Evolutionary conservation across 2,113 vertebrate genomes (phyloP), one percentile per base, ranked within the genome.

Genomic region (Promerops cafer): DNA sequence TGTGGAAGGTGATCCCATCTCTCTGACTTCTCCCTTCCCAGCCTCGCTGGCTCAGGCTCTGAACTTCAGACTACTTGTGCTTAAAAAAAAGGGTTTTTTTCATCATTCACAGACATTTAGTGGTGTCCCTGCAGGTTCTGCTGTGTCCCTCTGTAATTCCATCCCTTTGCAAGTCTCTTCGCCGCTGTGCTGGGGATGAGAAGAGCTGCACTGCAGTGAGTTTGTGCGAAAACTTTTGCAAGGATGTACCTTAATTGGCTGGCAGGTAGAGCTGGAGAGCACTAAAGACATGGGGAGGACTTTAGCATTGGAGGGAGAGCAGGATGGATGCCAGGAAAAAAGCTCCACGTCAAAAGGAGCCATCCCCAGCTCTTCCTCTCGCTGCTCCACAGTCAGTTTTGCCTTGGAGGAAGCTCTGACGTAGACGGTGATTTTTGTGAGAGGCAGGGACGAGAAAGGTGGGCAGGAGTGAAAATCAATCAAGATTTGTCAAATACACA

Each of bases 381-480:
- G 0, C 56, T 27, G 44, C 35, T 89, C 44, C 63, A 28, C 47
- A 66, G 66, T 5, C 0, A 0, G 27, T 59, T 92, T 56, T 72
- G 54, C 52, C 63, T 59, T 8, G 45, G 52, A 91, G 33, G 63
- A 69, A 84, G 40, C 64, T 82, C 64, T 72, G 81, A 70, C 0
- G 0, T 53, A 45, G 13, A 2, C 8, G 1, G 20, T 85, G 75
- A 56, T 75, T 89, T 82, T 57, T 72, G 74, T 40, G 42, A 79
- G 57, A 93, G 52, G 72, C 77, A 92, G 60, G 24, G 42, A 91
- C 59, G 86, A 90, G 87, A 63, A 87, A 91, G 93, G 85, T 14
- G 68, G 61, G 69, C 56, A 91, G 87, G 70, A 75, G 60, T n/a
- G 66, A 91, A 93, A 95, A 96, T 94, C 93, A 94, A 91, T 92